Percentiles rank a stretch among this genome's conserved stretches.
Evolutionary conservation across 1,140 invertebrate species (phyloP).

Genomic region (Bombus impatiens): DNA sequence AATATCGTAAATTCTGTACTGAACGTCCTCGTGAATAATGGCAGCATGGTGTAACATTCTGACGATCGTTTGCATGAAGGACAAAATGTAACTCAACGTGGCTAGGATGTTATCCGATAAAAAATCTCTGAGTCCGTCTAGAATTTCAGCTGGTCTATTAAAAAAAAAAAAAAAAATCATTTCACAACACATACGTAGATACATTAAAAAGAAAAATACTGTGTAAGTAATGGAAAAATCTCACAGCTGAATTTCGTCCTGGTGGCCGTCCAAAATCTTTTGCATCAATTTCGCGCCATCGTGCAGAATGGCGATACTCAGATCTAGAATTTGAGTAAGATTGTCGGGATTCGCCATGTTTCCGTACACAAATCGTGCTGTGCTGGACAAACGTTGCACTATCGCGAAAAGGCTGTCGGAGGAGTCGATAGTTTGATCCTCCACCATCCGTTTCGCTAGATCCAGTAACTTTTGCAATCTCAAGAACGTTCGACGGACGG

Average conservation of each 20-base stretch:
- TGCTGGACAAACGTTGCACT: constrained; percentile 45
- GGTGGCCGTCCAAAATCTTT: constrained; percentile 66
- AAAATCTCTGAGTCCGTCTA: constrained; percentile 67
- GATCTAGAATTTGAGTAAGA: constrained; percentile 68
- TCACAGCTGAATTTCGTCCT: constrained; percentile 39
- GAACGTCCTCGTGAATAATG: constrained; percentile 70
- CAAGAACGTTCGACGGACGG: constrained; percentile 64
- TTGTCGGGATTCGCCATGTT: constrained; percentile 51
- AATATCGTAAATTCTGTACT: constrained; percentile 67
- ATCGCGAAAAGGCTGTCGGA: constrained; percentile 41
- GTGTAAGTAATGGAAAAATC: neutral
- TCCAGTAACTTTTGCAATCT: constrained; percentile 70
- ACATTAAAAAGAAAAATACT: neutral
- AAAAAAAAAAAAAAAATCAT: neutral
- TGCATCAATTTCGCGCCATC: constrained; percentile 71
- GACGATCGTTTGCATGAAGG: constrained; percentile 70
- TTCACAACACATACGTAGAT: no score
- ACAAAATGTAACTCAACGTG: constrained; percentile 67
- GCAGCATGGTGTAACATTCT: constrained; percentile 72
- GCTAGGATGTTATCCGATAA: constrained; percentile 71
- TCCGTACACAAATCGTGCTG: constrained; percentile 24
- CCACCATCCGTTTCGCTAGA: constrained; percentile 60
- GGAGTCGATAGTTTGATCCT: constrained; percentile 25
- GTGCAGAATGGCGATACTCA: constrained; percentile 63
- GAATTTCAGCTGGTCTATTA: constrained; percentile 66